Evolutionary conservation across 2,797 vertebrate species (phyloP).

Genomic region (Limosa lapponica): DNA sequence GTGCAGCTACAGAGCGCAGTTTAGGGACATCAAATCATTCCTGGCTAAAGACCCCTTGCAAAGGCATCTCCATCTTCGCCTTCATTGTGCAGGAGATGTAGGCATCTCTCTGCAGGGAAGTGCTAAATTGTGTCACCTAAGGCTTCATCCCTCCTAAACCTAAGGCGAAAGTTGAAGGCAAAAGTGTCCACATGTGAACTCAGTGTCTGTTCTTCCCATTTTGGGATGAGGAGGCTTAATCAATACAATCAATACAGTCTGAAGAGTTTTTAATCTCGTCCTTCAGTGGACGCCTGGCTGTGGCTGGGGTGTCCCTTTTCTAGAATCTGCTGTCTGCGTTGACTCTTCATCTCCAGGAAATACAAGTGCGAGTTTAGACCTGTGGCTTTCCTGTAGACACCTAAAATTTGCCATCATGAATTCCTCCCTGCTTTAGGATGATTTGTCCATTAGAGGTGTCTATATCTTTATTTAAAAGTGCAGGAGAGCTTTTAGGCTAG

Average conservation of each 20-base stretch:
- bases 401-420: background rate
- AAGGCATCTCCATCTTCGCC: background rate
- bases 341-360: background rate
- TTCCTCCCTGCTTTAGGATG: background rate
- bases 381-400: rapidly evolving
- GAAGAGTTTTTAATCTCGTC: background rate
- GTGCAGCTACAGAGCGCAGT: background rate
- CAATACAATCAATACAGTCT: background rate
- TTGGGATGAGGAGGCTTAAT: background rate
- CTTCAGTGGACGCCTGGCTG: background rate
- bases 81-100: background rate
- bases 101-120: background rate
- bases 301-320: background rate
- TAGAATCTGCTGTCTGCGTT: background rate
- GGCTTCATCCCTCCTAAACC: background rate
- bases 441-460: background rate
- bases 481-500: rapidly evolving
- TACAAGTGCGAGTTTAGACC: background rate
- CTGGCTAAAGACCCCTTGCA: background rate
- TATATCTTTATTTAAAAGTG: too few relatives aligned
- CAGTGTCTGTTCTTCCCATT: background rate
- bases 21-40: background rate
- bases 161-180: background rate
- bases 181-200: background rate
- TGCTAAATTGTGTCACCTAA: background rate